Evolutionary conservation across 2,797 vertebrate species (phyloP).

Genomic region (Peromyscus nudipes): DNA sequence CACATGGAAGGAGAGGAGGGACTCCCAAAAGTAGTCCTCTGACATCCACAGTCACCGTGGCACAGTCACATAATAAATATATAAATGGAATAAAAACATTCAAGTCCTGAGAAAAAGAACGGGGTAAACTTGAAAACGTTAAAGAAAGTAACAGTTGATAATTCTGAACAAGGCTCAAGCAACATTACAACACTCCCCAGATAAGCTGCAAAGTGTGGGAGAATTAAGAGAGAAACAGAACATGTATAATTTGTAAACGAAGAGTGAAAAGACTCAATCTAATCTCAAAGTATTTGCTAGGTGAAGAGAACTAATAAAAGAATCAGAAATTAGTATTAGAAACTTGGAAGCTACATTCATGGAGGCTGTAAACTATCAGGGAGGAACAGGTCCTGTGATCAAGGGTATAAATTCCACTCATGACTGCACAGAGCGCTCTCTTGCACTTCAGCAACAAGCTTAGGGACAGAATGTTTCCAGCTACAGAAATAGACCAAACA

Average conservation of each 20-base stretch:
- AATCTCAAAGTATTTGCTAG: constrained; percentile 38
- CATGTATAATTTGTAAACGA: constrained; percentile 16
- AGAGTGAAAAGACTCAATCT: constrained; percentile 1
- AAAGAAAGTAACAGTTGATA: not conserved
- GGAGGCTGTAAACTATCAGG: constrained; percentile 1
- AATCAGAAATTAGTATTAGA: constrained; percentile 64
- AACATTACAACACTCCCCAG: not conserved
- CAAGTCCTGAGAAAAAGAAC: constrained; percentile 14
- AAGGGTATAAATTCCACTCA: constrained; percentile 53
- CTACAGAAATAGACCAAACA: constrained; percentile 72
- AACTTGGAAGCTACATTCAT: constrained; percentile 59
- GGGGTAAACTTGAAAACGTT: constrained; percentile 17
- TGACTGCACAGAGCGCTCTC: not conserved
- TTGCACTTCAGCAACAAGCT: constrained; percentile 60
- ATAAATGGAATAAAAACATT: not conserved
- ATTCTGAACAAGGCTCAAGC: constrained; percentile 14
- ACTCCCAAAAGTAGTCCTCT: not conserved
- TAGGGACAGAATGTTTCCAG: constrained; percentile 60
- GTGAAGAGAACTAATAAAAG: constrained; percentile 33
- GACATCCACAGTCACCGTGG: not conserved
- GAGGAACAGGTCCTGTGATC: constrained; percentile 13
- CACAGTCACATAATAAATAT: not conserved
- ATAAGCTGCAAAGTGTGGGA: not conserved
- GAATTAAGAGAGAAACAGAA: constrained; percentile 19
- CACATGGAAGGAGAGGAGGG: not conserved